Evolutionary conservation across 2,113 vertebrate genomes (phyloP).

Genomic region (Ageneiosus marmoratus): DNA sequence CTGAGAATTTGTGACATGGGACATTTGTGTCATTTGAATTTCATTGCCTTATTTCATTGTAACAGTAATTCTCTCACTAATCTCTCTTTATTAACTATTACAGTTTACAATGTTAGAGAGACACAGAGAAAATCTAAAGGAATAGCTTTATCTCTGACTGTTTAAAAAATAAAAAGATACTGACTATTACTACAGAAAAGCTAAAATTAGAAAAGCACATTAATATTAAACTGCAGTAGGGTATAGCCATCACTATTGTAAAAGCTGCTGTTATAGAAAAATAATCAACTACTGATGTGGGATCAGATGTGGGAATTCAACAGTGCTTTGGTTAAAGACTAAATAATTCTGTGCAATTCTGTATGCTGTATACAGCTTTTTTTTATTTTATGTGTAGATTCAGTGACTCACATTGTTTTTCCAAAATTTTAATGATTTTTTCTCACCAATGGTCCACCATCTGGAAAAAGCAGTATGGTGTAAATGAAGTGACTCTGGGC

Average conservation of each 20-base stretch:
- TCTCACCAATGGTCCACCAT: background rate
- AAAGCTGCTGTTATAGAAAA: background rate
- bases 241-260: background rate
- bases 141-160: background rate
- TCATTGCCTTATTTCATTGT: background rate
- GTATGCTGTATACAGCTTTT: background rate
- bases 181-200: background rate
- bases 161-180: background rate
- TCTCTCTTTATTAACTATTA: background rate
- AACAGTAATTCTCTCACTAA: background rate
- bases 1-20: background rate
- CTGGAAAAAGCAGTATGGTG: constrained; percentile 26
- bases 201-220: background rate
- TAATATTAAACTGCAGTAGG: background rate
- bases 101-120: too few relatives aligned
- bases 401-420: background rate
- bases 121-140: background rate
- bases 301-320: background rate
- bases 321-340: background rate
- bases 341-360: background rate
- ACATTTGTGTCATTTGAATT: background rate
- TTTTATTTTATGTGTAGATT: background rate
- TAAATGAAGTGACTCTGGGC: constrained; percentile 11
- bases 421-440: background rate
- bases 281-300: background rate